Conservation (phyloP, 2,113 vertebrate species). For the Oreochromis niloticus region DNA sequence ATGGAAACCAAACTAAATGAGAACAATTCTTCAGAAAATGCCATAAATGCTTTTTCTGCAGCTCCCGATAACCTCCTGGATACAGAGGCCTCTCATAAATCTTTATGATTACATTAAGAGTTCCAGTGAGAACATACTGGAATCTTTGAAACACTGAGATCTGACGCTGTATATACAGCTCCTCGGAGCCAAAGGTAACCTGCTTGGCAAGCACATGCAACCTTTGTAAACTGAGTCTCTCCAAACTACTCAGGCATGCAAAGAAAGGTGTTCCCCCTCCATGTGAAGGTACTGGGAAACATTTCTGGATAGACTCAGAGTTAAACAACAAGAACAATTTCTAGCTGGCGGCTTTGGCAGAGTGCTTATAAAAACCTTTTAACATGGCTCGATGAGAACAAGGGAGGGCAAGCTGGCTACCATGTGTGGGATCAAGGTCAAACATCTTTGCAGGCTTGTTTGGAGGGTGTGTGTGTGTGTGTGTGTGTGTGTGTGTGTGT, state of each 20-base stretch:
- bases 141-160: not conserved
- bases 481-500: no score
- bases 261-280: constrained; percentile 17
- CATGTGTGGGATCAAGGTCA: constrained; percentile 62
- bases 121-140: not conserved
- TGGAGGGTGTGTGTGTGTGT: not conserved
- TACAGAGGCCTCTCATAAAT: not conserved
- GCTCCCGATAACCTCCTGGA: constrained; percentile 22
- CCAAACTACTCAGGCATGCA: not conserved
- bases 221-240: not conserved
- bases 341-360: constrained; percentile 48
- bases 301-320: constrained; percentile 58
- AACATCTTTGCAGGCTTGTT: constrained; percentile 32
- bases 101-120: constrained; percentile 8
- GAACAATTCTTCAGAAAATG: constrained; percentile 6
- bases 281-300: constrained; percentile 35
- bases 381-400: constrained; percentile 51
- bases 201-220: not conserved
- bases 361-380: constrained; percentile 62
- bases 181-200: constrained; percentile 4
- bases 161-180: not conserved
- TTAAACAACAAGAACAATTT: constrained; percentile 45
- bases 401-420: constrained; percentile 56
- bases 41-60: not conserved
- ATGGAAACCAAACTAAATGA: constrained; percentile 29